These are phyloP conservation scores for Scaptomyza flava DNA, from an alignment of 2,888 invertebrate species.

Conservation along the genomic window DNA sequence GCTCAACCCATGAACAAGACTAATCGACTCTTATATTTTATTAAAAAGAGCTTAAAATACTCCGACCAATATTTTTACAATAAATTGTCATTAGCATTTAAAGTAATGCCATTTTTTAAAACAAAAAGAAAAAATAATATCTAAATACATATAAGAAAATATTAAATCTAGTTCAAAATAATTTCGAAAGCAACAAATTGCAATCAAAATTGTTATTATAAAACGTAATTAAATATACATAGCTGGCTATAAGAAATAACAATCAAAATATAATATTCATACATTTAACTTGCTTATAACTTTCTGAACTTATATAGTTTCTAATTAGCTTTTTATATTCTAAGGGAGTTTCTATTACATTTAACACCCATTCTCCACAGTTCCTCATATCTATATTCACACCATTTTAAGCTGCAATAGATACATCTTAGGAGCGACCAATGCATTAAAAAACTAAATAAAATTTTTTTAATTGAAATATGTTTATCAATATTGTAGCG, in stretches of 20 bases:
- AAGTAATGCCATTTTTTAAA: neutral
- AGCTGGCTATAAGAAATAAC: neutral
- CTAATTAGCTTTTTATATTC: too few relatives aligned
- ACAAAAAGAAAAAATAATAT: neutral
- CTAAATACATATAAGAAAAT: neutral
- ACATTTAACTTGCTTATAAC: neutral
- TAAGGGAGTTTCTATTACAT: neutral
- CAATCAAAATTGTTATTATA: neutral
- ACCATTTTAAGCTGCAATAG: conserved; percentile 6
- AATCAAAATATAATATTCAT: neutral
- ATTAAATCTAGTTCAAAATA: neutral
- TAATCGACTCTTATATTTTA: neutral
- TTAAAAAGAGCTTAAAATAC: neutral
- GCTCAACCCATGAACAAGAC: neutral
- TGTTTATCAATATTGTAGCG: conserved; percentile 54
- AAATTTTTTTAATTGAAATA: conserved; percentile 48
- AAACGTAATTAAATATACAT: neutral
- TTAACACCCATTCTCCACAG: too few relatives aligned
- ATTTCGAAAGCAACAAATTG: too few relatives aligned
- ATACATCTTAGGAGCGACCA: conserved; percentile 8
- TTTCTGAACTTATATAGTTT: too few relatives aligned
- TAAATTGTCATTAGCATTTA: neutral
- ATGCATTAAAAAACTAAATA: conserved; percentile 25
- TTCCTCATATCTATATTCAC: conserved; percentile 4
- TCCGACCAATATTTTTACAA: neutral